Conservation (phyloP, 2,888 invertebrate species). For the Drymonia ruficornis region DNA sequence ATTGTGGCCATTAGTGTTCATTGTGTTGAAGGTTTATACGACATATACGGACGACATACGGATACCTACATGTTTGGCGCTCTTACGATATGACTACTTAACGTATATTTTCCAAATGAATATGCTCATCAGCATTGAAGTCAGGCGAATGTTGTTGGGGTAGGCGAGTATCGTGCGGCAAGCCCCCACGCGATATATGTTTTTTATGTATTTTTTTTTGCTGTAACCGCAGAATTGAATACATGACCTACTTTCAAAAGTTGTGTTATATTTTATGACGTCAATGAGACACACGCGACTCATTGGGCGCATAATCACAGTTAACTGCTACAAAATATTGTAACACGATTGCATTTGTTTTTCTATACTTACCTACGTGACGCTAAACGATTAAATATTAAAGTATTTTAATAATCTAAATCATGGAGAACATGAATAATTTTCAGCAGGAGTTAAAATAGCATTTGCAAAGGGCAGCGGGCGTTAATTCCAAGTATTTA, state of each 20-base stretch:
- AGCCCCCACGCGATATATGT: constrained; percentile 60
- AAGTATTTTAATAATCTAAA: too few relatives aligned
- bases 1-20: too few relatives aligned
- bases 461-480: neutral
- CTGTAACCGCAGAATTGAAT: constrained; percentile 60
- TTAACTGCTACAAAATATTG: constrained; percentile 8
- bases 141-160: constrained; percentile 31
- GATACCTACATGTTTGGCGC: too few relatives aligned
- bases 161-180: constrained; percentile 56
- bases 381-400: too few relatives aligned
- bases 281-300: constrained; percentile 59
- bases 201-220: too few relatives aligned
- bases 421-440: neutral
- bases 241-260: constrained; percentile 75
- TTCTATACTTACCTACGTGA: too few relatives aligned
- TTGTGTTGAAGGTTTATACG: too few relatives aligned
- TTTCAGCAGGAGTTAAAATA: neutral
- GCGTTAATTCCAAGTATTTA: neutral
- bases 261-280: constrained; percentile 70
- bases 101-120: constrained; percentile 43
- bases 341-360: neutral
- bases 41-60: too few relatives aligned
- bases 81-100: constrained; percentile 5
- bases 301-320: constrained; percentile 26
- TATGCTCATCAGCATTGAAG: constrained; percentile 29